Conservation (phyloP, 2,888 invertebrate genomes). For the Rhamphomyia laevipes region DNA sequence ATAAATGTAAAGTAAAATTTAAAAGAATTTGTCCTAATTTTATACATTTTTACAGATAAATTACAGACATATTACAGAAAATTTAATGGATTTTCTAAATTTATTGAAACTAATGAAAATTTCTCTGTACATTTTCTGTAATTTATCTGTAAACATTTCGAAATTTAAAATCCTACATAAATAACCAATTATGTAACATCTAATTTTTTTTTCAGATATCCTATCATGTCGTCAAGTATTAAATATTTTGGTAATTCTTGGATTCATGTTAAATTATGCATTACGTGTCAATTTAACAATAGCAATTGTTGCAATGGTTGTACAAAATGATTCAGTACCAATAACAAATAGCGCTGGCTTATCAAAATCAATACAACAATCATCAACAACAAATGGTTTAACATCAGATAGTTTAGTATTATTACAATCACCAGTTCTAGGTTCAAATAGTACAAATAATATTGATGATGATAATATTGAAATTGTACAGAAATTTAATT, state of each 20-base stretch:
- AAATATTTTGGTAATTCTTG: slow-evolving; percentile 73
- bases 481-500: slow-evolving; percentile 47
- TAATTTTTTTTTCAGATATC: slow-evolving; percentile 44
- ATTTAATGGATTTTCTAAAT: too few species aligned
- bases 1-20: too few species aligned
- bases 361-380: neutral
- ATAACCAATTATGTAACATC: neutral
- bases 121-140: too few species aligned
- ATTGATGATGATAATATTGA: slow-evolving; percentile 12
- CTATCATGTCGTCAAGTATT: slow-evolving; percentile 69
- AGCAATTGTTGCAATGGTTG: slow-evolving; percentile 74
- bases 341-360: slow-evolving; percentile 1
- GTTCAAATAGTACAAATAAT: slow-evolving; percentile 7
- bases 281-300: slow-evolving; percentile 76
- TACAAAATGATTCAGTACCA: slow-evolving; percentile 16
- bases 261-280: slow-evolving; percentile 86
- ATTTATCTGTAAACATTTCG: too few species aligned
- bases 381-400: neutral
- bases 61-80: too few species aligned
- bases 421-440: slow-evolving; percentile 4
- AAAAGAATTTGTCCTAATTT: too few species aligned
- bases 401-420: neutral
- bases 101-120: too few species aligned
- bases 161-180: too few species aligned
- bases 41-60: too few species aligned